Evolutionary conservation across 37 sponge, comb jelly and placozoan species (phyloP).

Genomic region (Dysidea cf. avara): DNA sequence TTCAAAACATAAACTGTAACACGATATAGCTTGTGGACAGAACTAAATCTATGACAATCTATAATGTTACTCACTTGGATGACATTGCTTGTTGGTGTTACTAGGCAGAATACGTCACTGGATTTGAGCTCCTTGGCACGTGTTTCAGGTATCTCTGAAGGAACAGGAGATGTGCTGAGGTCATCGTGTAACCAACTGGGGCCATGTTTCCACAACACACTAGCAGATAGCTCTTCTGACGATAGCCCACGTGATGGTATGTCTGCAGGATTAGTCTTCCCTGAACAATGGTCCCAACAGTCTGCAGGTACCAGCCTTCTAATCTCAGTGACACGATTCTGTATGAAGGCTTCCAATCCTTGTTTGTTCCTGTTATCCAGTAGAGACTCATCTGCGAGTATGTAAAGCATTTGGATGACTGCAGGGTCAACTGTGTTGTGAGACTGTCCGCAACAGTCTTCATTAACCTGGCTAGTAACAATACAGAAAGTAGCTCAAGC

Average conservation of each 20-base stretch:
- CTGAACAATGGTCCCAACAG: conserved; percentile 20
- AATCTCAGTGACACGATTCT: conserved; percentile 24
- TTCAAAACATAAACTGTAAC: conserved; percentile 24
- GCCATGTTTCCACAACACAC: conserved; percentile 5
- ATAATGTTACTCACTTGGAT: too few relatives aligned
- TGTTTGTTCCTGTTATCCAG: conserved; percentile 16
- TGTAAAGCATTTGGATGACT: background rate
- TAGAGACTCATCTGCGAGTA: conserved; percentile 16
- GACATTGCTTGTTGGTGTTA: too few relatives aligned
- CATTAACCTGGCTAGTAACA: conserved; percentile 8
- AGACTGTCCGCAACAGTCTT: conserved; percentile 1
- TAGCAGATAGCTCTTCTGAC: background rate
- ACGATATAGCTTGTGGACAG: conserved; percentile 2
- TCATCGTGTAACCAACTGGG: conserved; percentile 5
- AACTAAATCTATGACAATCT: conserved; percentile 17
- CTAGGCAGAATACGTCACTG: too few relatives aligned
- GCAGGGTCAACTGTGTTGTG: background rate
- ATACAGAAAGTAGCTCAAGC: conserved; percentile 15
- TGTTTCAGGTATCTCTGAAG: too few relatives aligned
- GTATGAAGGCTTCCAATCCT: conserved; percentile 17
- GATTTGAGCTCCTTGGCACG: too few relatives aligned
- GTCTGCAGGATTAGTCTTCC: conserved; percentile 18
- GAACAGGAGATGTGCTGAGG: too few relatives aligned
- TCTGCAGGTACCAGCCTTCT: background rate
- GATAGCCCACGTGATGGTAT: conserved; percentile 9